These are phyloP conservation scores for Glandiceps talaboti DNA, from an alignment of 53 echinoderm and acorn worm genomes.

Conservation along the genomic window DNA sequence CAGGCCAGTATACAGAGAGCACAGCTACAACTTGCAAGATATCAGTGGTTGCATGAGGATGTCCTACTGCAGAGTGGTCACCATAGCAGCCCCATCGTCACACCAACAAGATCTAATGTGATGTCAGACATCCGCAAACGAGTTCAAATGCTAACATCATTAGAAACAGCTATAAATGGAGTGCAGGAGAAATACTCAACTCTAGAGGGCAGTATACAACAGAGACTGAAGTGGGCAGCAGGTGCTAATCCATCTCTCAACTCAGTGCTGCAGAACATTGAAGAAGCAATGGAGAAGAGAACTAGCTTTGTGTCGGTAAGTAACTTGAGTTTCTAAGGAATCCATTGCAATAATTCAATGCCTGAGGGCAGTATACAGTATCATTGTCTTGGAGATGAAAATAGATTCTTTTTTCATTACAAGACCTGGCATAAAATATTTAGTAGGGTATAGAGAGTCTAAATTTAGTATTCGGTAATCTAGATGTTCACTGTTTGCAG, in stretches of 20 bases:
- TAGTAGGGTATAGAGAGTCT: too few relatives aligned
- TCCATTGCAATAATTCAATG: too few relatives aligned
- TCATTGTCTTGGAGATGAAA: not conserved
- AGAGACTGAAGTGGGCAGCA: constrained; percentile 92
- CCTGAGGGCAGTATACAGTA: too few relatives aligned
- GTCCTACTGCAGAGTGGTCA: constrained; percentile 51
- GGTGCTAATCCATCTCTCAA: constrained; percentile 84
- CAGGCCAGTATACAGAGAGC: constrained; percentile 44
- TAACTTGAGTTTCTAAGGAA: not conserved
- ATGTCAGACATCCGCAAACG: constrained; percentile 92
- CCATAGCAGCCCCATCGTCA: constrained; percentile 40
- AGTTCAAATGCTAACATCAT: constrained; percentile 34
- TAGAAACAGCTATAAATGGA: constrained; percentile 49
- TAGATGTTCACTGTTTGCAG: too few relatives aligned
- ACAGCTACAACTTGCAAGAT: constrained; percentile 53
- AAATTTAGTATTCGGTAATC: too few relatives aligned
- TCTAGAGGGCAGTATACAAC: constrained; percentile 67
- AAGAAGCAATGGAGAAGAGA: constrained; percentile 49
- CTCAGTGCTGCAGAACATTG: constrained; percentile 65
- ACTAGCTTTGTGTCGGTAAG: constrained; percentile 48
- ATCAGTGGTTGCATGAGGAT: constrained; percentile 92
- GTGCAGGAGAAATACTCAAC: constrained; percentile 49
- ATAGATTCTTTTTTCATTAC: not conserved
- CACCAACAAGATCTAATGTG: constrained; percentile 74
- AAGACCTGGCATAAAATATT: too few relatives aligned